Evolutionary conservation across 2,113 vertebrate species (phyloP).

Genomic region (Cricetomys ansorgei): DNA sequence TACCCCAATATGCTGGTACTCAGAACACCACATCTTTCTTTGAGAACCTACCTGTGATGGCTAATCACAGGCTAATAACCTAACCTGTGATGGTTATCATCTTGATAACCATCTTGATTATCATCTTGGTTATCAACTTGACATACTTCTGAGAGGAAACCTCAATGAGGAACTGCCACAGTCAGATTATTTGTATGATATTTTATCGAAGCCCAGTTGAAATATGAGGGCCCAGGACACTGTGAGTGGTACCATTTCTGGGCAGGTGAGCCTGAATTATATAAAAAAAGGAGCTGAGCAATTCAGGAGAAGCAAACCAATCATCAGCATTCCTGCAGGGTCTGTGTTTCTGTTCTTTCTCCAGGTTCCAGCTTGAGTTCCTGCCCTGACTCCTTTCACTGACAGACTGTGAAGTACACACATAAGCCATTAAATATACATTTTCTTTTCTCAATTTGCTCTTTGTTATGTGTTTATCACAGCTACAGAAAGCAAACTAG

Average conservation of each 20-base stretch:
- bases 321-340: not conserved
- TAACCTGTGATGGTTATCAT: too few relatives aligned
- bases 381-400: too few relatives aligned
- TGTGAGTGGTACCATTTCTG: not conserved
- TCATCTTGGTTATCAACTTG: not conserved
- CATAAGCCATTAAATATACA: not conserved
- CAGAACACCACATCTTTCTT: not conserved
- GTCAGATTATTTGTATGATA: not conserved
- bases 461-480: not conserved
- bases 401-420: not conserved
- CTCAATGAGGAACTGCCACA: not conserved
- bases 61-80: too few relatives aligned
- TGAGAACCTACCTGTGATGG: not conserved
- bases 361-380: not conserved
- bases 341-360: not conserved
- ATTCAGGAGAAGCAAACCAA: not conserved
- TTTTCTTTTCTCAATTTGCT: not conserved
- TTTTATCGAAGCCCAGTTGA: not conserved
- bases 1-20: not conserved
- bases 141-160: not conserved
- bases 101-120: too few relatives aligned
- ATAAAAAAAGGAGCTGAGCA: not conserved
- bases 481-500: not conserved
- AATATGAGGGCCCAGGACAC: not conserved
- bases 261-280: not conserved